Evolutionary conservation across 1,140 invertebrate species (phyloP), one percentile per base, ranked within the genome.

Genomic region (Drosophila orena): DNA sequence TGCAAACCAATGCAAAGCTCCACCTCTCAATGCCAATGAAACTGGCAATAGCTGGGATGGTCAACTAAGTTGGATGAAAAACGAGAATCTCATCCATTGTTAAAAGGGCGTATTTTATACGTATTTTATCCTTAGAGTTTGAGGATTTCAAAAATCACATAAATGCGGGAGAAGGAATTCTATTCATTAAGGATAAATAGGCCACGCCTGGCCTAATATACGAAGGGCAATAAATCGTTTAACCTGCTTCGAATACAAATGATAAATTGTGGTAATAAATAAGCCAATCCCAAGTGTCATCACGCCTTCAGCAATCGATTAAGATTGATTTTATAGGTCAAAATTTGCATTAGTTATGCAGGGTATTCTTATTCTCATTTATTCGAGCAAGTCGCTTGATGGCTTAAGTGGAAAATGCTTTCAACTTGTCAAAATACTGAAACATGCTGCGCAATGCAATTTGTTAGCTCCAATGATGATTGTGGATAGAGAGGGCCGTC

Each of bases 381-480:
- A 14, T 38, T 24, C 15, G 40, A 58, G 24, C 57, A 40, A 64
- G 54, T 47, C 15, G 14, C 14, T 57, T 59, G 49, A 76, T 56
- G 42, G 20, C 43, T 70, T 64, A 81, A 71, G 71, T 47, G 40
- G 34, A 35, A 59, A 64, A 71, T 70, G 50, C 43, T 71, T 54
- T 69, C 49, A 74, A 44, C 54, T 22, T 24, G 55, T 54, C 55
- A 57, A 72, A 69, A 58, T 61, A 35, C 30, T 58, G 37, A 54
- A 61, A 46, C 11, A 20, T 59, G 64, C 35, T 60, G 14, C 34
- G 24, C 60, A 75, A 61, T 70, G 62, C 80, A 74, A 79, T 78
- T 79, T 73, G 57, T 73, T 77, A 52, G 75, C 60, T 20, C 54
- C 53, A 79, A 69, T 74, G 70, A 80, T 64, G 73, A 60, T 49